Evolutionary conservation across 2,797 vertebrate genomes (phyloP), one percentile per base, ranked within the genome.

Genomic region (Hydrophis major): DNA sequence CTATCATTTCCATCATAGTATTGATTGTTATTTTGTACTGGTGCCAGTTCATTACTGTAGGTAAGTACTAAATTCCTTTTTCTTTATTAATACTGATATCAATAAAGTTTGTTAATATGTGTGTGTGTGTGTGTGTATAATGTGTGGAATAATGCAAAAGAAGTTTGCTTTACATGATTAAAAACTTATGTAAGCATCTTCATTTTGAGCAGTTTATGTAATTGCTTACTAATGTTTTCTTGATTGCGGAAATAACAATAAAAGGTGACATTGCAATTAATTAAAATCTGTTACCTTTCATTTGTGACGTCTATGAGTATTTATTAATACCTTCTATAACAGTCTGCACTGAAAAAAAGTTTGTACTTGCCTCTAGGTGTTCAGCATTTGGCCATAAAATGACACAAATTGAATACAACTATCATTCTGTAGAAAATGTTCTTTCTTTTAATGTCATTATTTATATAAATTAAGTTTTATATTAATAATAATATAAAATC

Each of bases 21-120:
- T 89, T 97, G 95, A 96, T 96, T 92, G 90, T 96, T 93, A 10
- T 95, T 94, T 95, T 98, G 22, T 97, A 95, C 95, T 97, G 87
- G 93, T 94, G 93, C 93, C 97, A 98, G 92, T 95, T 98, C 42
- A 94, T 59, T 93, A 56, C 96, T 93, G 92, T 97, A 94, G 97
- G 98, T 98, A 97, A 98, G 98, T 98, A 96, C 92, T 42, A 63
- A 53, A 60, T 92, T 94, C 63, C 69, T 89, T 66, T 90, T n/a
- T 50, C 94, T 88, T 94, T 91, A 4, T 28, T 55, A 18, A 78
- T 95, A 87, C 2, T 78, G 63, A 20, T 37, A 74, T 37, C 10
- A 63, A 13, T 63, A 63, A 63, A 28, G 61, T 63, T 28, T 63
- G 27, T 63, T 63, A 13, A 0, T 69, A 6, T 74, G 13, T 69